Evolutionary conservation across 2,888 invertebrate genomes (phyloP).

Genomic region (Nezara viridula): DNA sequence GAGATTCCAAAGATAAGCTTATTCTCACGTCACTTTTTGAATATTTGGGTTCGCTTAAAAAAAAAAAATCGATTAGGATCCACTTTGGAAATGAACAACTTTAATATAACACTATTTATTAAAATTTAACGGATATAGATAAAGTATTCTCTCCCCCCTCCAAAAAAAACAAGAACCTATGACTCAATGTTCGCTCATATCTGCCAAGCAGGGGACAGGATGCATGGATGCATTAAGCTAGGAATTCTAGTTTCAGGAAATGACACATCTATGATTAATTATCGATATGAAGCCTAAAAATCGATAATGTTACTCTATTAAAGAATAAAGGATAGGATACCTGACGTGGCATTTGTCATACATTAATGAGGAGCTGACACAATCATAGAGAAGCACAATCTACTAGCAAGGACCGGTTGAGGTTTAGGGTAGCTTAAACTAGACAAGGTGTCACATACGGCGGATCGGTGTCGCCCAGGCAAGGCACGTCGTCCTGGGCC

Average conservation of each 20-base stretch:
- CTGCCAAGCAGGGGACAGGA: background rate
- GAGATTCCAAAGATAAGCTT: too few species aligned
- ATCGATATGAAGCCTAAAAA: background rate
- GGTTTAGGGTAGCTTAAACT: background rate
- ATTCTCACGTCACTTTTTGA: too few species aligned
- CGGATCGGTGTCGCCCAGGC: background rate
- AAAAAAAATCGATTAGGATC: too few species aligned
- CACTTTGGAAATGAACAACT: too few species aligned
- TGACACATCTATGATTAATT: background rate
- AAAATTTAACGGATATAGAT: too few species aligned
- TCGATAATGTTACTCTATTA: background rate
- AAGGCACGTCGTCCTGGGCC: background rate
- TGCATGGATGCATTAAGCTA: background rate
- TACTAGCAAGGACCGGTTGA: background rate
- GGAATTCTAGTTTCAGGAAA: background rate
- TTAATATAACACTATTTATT: too few species aligned
- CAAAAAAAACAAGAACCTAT: too few species aligned
- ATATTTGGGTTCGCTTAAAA: too few species aligned
- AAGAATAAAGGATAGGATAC: background rate
- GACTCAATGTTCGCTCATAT: too few species aligned
- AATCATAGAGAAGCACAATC: conserved; percentile 18
- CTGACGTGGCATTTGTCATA: conserved; percentile 26
- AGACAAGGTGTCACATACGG: conserved; percentile 2
- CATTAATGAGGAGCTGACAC: background rate
- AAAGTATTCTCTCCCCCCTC: too few species aligned